Evolutionary conservation across 2,888 invertebrate species (phyloP).

Genomic region (Rhingia rostrata): DNA sequence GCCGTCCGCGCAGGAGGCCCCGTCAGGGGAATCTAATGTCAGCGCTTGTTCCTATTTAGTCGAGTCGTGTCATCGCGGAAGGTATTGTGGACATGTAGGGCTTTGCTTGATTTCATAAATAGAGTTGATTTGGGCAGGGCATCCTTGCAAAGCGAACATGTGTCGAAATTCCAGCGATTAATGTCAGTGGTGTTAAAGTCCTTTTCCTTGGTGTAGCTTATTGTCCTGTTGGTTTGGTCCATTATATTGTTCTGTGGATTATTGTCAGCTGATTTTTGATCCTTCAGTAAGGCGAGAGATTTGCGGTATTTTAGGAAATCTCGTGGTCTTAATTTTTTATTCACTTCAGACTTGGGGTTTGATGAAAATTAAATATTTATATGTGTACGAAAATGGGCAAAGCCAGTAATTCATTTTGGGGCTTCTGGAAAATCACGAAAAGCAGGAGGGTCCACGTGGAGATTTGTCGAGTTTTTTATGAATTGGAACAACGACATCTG

Average conservation of each 20-base stretch:
- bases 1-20: not conserved
- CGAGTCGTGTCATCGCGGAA: constrained; percentile 29
- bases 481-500: too few relatives aligned
- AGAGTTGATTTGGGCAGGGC: constrained; percentile 51
- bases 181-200: constrained; percentile 40
- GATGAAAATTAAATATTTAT: too few relatives aligned
- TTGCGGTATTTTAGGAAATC: constrained; percentile 21
- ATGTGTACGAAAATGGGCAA: too few relatives aligned
- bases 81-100: constrained; percentile 30
- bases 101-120: constrained; percentile 45
- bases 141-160: constrained; percentile 36
- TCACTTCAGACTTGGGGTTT: too few relatives aligned
- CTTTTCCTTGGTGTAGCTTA: not conserved
- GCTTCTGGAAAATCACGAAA: too few relatives aligned
- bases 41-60: constrained; percentile 57
- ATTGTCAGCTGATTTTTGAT: constrained; percentile 15
- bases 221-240: constrained; percentile 23
- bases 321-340: not conserved
- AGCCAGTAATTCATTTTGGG: too few relatives aligned
- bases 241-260: not conserved
- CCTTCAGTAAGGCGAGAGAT: constrained; percentile 25
- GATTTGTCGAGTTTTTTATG: too few relatives aligned
- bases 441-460: too few relatives aligned
- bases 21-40: constrained; percentile 1
- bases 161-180: constrained; percentile 52